Conservation (phyloP, 1,140 invertebrate genomes). For the Drosophila ercepeae region DNA sequence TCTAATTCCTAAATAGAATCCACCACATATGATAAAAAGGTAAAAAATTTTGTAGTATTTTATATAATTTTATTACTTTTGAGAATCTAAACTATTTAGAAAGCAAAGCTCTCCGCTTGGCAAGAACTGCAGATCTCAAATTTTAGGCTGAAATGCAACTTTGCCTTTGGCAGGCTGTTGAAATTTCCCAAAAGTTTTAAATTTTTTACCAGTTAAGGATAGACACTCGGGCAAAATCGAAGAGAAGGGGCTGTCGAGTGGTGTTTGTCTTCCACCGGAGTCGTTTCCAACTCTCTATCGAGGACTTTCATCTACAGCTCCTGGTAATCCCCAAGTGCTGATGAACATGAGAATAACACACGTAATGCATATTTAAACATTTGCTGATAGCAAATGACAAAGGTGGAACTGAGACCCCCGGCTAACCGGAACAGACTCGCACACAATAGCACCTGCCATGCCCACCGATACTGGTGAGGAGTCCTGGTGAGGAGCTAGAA, state of each 20-base stretch:
- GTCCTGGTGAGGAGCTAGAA: constrained; percentile 36
- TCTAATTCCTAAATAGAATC: too few relatives aligned
- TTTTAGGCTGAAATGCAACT: constrained; percentile 10
- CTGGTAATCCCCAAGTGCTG: constrained; percentile 78
- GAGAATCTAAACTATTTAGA: background rate
- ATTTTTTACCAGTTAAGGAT: constrained; percentile 56
- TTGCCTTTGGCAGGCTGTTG: constrained; percentile 24
- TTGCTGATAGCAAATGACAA: constrained; percentile 82
- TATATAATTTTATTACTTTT: too few relatives aligned
- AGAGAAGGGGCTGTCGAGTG: background rate
- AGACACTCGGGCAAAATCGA: background rate
- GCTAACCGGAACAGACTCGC: constrained; percentile 2
- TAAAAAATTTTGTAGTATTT: too few relatives aligned
- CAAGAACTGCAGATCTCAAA: constrained; percentile 10
- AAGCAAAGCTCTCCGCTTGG: background rate
- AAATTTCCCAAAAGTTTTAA: constrained; percentile 54
- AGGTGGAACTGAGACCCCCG: constrained; percentile 39
- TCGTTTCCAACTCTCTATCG: constrained; percentile 22
- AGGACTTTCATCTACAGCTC: constrained; percentile 41
- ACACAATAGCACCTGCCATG: background rate
- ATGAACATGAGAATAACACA: constrained; percentile 79
- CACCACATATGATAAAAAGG: too few relatives aligned
- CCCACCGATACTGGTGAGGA: constrained; percentile 13
- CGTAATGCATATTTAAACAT: constrained; percentile 83
- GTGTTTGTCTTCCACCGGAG: constrained; percentile 5